Base-by-base conservation (phyloP, 2,888 invertebrate species). In the Metallyticus violacea region DNA sequence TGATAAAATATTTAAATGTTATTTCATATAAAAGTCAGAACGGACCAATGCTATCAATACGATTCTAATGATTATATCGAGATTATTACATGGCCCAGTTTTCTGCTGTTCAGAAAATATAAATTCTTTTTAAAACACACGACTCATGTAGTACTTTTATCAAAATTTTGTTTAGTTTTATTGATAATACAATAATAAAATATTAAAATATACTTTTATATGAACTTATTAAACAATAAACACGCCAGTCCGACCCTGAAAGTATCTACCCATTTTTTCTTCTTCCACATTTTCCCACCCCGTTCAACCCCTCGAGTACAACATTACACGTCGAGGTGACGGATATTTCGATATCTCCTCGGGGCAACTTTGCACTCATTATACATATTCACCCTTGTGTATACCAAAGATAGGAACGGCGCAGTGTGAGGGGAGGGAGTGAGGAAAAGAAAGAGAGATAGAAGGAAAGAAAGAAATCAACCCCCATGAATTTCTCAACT, bases 331-430 rank as follows among this genome's bases (percentile, higher is more conserved):
- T n/a, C 30, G 40, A 81, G 81, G 81, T 30, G 81, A 81, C 25
- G 76, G 30, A 81, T 29, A 25, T 81, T 29, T 26, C 26, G 81
- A 81, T 40, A 40, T 76, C 82, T 82, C 79, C 85, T 79, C 40
- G 26, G 29, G 85, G 85, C 85, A 79, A 85, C 30, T 79, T 79
- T 28, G 27, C 79, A 26, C 79, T 85, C 85, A 85, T 85, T 85
- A 85, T 85, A 79, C 79, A 26, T 82, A 82, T 76, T 82, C 82
- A 82, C 82, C 82, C 82, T 82, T 82, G 62, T 82, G 82, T 82
- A 27, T 26, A 82, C 40, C 27, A 82, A 26, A 82, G 82, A 82
- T 82, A 82, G 76, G 27, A 26, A 40, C 79, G 28, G 22, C 26
- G 26, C 6, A 25, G 25, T 26, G 25, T 26, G n/a, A 25, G 29